Percentiles rank a stretch among this genome's conserved stretches.
Evolutionary conservation across 1,140 invertebrate genomes (phyloP).

Genomic region (Bombus affinis): DNA sequence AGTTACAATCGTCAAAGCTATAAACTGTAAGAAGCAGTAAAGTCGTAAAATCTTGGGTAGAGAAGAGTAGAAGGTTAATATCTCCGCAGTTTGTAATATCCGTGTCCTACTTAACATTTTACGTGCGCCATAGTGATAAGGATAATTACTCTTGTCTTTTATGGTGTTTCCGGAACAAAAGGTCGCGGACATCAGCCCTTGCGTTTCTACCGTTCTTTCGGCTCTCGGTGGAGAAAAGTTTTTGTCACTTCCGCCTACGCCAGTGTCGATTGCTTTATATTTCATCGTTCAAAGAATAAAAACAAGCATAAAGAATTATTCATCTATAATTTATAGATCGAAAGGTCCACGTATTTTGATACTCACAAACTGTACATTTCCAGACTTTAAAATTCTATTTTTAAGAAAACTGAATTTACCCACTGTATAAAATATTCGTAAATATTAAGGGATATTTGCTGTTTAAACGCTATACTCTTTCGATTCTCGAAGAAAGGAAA

Average conservation of each 20-base stretch:
- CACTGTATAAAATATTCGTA: no score
- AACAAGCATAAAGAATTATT: background rate
- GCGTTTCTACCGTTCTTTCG: slow-evolving; percentile 31
- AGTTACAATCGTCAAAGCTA: background rate
- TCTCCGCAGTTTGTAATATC: background rate
- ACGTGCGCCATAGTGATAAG: background rate
- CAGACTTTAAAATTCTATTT: background rate
- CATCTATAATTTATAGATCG: background rate
- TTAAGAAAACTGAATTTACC: background rate
- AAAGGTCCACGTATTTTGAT: background rate
- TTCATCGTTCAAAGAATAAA: background rate
- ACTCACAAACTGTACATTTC: no score
- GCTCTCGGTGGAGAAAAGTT: slow-evolving; percentile 29
- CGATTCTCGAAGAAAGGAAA: background rate
- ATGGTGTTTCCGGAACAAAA: background rate
- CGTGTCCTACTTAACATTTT: background rate
- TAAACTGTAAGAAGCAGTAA: background rate
- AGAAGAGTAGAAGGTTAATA: background rate
- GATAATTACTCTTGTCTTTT: background rate
- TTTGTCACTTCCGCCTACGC: slow-evolving; percentile 51
- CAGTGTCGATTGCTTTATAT: slow-evolving; percentile 18
- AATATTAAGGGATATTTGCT: no score
- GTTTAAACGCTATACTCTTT: background rate
- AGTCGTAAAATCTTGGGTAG: background rate
- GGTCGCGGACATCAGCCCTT: no score